phyloP scores from a whole-genome alignment of 2,797 vertebrate genomes.

The Helicolenus hilgendorfi region DNA sequence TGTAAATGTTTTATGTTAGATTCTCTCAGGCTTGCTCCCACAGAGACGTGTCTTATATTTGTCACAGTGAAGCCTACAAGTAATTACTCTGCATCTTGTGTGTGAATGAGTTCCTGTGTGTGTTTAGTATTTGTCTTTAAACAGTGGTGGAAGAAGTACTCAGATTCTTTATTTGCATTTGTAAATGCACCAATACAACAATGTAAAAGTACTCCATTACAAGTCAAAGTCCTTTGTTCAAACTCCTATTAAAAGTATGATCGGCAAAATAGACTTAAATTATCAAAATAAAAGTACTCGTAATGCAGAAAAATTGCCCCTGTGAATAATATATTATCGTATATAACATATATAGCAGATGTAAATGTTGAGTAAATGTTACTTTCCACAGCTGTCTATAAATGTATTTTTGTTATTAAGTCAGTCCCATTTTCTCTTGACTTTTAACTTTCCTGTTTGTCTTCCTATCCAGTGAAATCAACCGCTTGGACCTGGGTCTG shows the following conservation, averaged over 20 bases:
- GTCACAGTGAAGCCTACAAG: constrained; percentile 47
- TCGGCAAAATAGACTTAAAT: neutral
- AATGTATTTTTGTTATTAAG: neutral
- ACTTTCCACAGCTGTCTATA: neutral
- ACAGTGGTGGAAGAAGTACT: neutral
- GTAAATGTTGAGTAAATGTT: neutral
- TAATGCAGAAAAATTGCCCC: neutral
- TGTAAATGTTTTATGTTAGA: constrained; percentile 77
- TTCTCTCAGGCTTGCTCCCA: constrained; percentile 47
- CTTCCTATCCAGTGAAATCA: constrained; percentile 94
- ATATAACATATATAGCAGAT: neutral
- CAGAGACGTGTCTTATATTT: constrained; percentile 62
- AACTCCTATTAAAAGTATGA: neutral
- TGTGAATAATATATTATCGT: neutral
- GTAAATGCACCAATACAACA: neutral
- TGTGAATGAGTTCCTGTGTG: constrained; percentile 19
- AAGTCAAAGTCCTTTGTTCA: neutral
- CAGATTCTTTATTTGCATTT: neutral
- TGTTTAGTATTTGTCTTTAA: constrained; percentile 29
- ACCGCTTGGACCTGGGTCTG: constrained; percentile 95
- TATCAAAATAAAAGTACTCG: neutral
- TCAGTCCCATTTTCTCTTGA: neutral
- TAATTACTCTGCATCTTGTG: constrained; percentile 45
- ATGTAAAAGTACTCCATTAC: neutral
- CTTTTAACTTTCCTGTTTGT: constrained; percentile 6